Evolutionary conservation across 2,797 vertebrate genomes (phyloP).

Genomic region (Agapornis canus): DNA sequence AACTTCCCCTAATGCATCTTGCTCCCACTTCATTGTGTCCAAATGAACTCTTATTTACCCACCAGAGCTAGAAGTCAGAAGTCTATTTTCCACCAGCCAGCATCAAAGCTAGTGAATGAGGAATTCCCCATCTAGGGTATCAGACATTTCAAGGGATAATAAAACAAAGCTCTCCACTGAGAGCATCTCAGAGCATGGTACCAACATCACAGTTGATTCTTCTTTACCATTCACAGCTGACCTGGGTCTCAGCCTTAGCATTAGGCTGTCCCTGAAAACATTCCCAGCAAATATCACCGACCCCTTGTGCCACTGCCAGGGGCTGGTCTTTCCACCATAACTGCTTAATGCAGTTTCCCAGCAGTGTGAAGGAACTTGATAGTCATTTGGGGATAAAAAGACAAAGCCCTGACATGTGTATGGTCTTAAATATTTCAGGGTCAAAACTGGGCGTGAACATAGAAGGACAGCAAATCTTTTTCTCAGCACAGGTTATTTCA

Average conservation of each 20-base stretch:
- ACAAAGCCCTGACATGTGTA: neutral
- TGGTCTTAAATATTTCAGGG: neutral
- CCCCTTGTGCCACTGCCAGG: neutral
- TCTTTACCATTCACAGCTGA: neutral
- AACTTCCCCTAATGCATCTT: neutral
- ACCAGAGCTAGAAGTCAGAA: neutral
- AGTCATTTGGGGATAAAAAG: neutral
- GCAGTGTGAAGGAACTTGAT: neutral
- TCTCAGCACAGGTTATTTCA: neutral
- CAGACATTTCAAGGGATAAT: neutral
- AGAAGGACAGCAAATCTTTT: neutral
- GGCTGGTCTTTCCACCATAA: neutral
- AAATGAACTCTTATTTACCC: neutral
- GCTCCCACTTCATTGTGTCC: neutral
- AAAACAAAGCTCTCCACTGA: neutral
- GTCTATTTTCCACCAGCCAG: neutral
- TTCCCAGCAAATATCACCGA: neutral
- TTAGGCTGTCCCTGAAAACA: neutral
- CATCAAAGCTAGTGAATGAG: neutral
- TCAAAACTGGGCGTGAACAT: neutral
- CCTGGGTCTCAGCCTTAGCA: neutral
- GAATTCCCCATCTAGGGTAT: neutral
- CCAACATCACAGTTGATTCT: neutral
- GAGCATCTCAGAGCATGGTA: neutral
- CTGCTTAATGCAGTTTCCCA: neutral